Evolutionary conservation across 2,113 vertebrate genomes (phyloP).

Genomic region (Brachyhypopomus occidentalis): DNA sequence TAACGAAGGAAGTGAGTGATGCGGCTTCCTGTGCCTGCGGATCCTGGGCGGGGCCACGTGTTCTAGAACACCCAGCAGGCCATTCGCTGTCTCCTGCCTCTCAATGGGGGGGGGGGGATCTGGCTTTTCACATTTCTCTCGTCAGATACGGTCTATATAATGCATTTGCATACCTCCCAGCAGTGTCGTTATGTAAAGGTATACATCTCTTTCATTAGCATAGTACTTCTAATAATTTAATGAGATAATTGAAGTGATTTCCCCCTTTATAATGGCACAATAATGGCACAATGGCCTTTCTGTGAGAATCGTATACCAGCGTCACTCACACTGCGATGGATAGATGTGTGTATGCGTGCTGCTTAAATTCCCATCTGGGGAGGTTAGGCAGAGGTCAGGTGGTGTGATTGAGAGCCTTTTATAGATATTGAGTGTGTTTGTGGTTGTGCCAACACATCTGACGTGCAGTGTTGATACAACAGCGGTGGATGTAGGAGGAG

Average conservation of each 20-base stretch:
- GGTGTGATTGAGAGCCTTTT: neutral
- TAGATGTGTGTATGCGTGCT: neutral
- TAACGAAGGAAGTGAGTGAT: neutral
- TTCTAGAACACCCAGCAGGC: neutral
- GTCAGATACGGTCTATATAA: neutral
- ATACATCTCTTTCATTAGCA: neutral
- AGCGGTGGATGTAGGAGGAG: neutral
- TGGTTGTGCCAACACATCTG: neutral
- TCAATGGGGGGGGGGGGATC: neutral
- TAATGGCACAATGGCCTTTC: too few relatives aligned
- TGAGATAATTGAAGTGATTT: neutral
- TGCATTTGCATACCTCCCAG: neutral
- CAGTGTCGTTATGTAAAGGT: neutral
- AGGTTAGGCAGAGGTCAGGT: constrained; percentile 4
- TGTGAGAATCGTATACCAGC: too few relatives aligned
- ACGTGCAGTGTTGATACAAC: constrained; percentile 8
- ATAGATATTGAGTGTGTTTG: constrained; percentile 16
- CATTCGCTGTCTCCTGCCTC: neutral
- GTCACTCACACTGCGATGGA: too few relatives aligned
- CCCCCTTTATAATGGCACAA: too few relatives aligned
- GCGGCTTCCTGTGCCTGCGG: neutral
- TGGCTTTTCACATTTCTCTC: neutral
- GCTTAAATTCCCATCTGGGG: constrained; percentile 2
- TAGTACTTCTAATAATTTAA: neutral
- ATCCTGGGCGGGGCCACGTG: constrained; percentile 20